Evolutionary conservation across 2,113 vertebrate genomes (phyloP), one percentile per base, ranked within the genome.

Genomic region (Dicrurus megarhynchus): DNA sequence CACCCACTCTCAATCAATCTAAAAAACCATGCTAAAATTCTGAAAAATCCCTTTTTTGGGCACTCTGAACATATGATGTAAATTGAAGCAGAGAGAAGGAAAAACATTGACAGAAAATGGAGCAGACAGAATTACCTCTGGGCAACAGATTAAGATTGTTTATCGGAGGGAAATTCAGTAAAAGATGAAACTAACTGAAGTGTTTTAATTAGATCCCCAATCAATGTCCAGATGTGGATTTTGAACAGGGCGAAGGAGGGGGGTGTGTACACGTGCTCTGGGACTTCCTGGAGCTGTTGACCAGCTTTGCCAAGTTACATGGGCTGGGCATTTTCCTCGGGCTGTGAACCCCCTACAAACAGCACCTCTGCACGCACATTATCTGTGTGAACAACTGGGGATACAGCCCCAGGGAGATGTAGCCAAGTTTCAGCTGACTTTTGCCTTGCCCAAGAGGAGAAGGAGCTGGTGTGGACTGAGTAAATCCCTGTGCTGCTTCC

Each of bases 181-280:
- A 57, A 77, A 73, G 70, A 56, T 73, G 49, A 83, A 95, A 89
- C 24, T 37, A 91, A 50, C 41, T 79, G 65, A 71, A 95, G 57
- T 76, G 46, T 77, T 89, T 94, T 92, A 91, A 85, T 96, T 84
- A 57, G 78, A 75, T 69, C 57, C 74, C 77, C 49, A 60, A 87
- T 80, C 89, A 24, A 18, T 85, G 87, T 57, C 70, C 89, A 79
- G 84, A 73, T 76, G 93, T 76, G 69, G 81, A n/a, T 73, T 87
- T 46, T 76, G 81, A 64, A 6, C 49, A 28, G 83, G 7, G 13
- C 0, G 1, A 30, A 65, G 85, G 28, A 61, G 28, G 6, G 8
- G 2, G 13, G 17, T 39, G 27, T 16, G n/a, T 63, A 19, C 68
- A 19, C 1, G 0, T 18, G 71, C 75, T 57, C 55, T 65, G 75